Percentiles rank a stretch among this genome's conserved stretches.
phyloP scores from a whole-genome alignment of 2,113 vertebrate species.

The Peromyscus californicus region DNA sequence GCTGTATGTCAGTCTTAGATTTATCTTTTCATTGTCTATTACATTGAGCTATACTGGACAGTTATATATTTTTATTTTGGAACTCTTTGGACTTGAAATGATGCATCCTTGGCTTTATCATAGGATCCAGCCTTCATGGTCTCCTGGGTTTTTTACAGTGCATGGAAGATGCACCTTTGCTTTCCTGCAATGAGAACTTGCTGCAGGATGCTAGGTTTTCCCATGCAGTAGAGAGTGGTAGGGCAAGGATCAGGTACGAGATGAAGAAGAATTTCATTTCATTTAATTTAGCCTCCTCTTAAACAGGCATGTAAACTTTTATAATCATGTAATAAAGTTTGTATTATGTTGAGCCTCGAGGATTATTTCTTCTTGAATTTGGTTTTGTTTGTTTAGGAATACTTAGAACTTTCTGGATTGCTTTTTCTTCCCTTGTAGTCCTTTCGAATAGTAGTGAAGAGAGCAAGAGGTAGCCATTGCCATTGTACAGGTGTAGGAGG shows the following conservation, averaged over 20 bases:
- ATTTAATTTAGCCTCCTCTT: background rate
- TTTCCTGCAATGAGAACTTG: background rate
- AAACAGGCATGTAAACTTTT: background rate
- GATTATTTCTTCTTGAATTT: constrained; percentile 40
- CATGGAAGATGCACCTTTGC: constrained; percentile 7
- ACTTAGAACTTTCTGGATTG: background rate
- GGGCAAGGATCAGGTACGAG: constrained; percentile 27
- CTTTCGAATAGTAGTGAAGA: background rate
- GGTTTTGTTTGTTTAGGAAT: constrained; percentile 50
- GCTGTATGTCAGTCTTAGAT: constrained; percentile 5
- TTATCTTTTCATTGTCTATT: background rate
- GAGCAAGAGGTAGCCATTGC: background rate
- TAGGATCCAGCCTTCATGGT: background rate
- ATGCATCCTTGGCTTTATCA: background rate
- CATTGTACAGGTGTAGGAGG: background rate
- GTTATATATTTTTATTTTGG: background rate
- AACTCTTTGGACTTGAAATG: constrained; percentile 4
- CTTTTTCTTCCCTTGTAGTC: background rate
- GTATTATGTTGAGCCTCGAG: background rate
- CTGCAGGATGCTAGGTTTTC: background rate
- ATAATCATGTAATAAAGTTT: background rate
- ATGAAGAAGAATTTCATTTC: constrained; percentile 3
- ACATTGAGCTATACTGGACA: background rate
- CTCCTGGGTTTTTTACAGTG: background rate
- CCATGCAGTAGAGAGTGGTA: background rate